Conservation (phyloP, 2,888 invertebrate species). For the Cremastinae sp. region DNA sequence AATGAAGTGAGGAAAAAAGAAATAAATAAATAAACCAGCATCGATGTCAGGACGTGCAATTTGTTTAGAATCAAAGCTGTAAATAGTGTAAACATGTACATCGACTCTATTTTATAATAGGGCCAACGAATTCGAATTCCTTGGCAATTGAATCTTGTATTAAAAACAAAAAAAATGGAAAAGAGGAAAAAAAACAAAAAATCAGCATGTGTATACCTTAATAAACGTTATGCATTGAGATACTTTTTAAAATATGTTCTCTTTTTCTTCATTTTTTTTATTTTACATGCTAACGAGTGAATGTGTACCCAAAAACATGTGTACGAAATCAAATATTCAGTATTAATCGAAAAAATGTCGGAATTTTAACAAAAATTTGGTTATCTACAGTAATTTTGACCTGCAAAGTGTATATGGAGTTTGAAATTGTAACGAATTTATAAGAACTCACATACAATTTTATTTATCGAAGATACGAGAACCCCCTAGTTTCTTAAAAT, state of each 20-base stretch:
- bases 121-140: constrained; percentile 67
- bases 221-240: constrained; percentile 80
- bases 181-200: constrained; percentile 70
- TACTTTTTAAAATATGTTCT: constrained; percentile 79
- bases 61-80: constrained; percentile 74
- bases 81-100: constrained; percentile 80
- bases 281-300: background rate
- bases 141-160: constrained; percentile 63
- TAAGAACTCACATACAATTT: no score
- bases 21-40: constrained; percentile 73
- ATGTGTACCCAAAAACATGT: constrained; percentile 16
- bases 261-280: constrained; percentile 61
- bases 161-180: constrained; percentile 38
- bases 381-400: no score
- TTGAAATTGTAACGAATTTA: no score
- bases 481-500: no score
- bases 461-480: no score
- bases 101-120: constrained; percentile 79
- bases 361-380: no score
- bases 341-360: constrained; percentile 12
- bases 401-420: no score
- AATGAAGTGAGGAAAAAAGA: constrained; percentile 25
- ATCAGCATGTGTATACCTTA: constrained; percentile 79
- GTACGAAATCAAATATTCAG: no score
- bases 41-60: constrained; percentile 80